Evolutionary conservation across 2,888 invertebrate genomes (phyloP).

Genomic region (Cheiracanthium punctorium): DNA sequence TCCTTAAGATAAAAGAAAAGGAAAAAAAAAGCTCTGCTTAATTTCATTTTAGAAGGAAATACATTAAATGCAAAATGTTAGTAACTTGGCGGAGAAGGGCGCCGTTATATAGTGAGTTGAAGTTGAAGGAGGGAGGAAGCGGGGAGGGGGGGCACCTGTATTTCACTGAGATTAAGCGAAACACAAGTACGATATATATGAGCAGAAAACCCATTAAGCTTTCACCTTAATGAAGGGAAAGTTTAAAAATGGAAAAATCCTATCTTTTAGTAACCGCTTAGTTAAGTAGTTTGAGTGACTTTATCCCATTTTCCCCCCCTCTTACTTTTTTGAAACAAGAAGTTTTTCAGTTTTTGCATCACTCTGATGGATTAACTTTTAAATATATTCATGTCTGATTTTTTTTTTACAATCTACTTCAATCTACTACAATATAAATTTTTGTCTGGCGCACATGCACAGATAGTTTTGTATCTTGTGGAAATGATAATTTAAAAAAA

Average conservation of each 20-base stretch:
- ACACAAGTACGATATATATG: neutral
- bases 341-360: too few relatives aligned
- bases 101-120: neutral
- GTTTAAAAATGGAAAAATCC: neutral
- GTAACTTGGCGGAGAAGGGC: neutral
- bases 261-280: neutral
- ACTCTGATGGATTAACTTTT: neutral
- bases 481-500: too few relatives aligned
- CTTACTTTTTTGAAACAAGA: too few relatives aligned
- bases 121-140: neutral
- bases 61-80: neutral
- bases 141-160: neutral
- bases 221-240: neutral
- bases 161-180: neutral
- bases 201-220: neutral
- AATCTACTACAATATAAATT: too few relatives aligned
- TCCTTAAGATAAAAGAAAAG: too few relatives aligned
- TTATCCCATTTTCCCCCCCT: neutral
- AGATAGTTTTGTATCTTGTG: too few relatives aligned
- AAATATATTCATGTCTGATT: neutral
- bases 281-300: neutral
- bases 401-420: too few relatives aligned
- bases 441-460: too few relatives aligned
- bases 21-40: neutral
- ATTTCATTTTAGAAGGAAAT: neutral